Conservation (phyloP, 2,113 vertebrate species). For the Passer montanus region DNA sequence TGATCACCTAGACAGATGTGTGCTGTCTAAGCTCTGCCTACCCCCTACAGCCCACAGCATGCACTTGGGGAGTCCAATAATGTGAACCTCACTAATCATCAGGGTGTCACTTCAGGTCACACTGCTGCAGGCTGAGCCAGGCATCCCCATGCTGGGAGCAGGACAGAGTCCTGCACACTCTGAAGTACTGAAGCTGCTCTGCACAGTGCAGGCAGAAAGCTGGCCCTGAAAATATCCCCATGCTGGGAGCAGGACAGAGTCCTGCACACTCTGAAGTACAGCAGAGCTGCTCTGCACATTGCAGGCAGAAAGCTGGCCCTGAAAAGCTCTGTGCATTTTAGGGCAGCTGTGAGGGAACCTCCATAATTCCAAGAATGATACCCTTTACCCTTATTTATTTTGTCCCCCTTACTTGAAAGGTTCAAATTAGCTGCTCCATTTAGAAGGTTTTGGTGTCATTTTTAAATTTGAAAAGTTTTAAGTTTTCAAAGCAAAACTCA, state of each 20-base stretch:
- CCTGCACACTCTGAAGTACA: background rate
- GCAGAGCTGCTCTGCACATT: background rate
- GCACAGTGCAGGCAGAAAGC: background rate
- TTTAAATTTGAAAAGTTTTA: background rate
- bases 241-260: accelerated
- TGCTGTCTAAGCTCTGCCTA: background rate
- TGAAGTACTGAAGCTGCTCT: background rate
- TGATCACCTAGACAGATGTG: conserved; percentile 49
- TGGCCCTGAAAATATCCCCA: background rate
- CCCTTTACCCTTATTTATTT: background rate
- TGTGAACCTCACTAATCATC: conserved; percentile 7
- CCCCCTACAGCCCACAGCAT: background rate
- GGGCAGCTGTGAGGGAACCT: background rate
- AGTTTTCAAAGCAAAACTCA: background rate
- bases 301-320: background rate
- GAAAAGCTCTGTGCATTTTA: accelerated
- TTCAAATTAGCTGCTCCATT: background rate
- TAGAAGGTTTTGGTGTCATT: background rate
- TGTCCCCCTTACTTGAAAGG: background rate
- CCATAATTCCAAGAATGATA: background rate
- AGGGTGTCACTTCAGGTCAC: background rate
- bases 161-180: background rate
- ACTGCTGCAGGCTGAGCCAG: accelerated
- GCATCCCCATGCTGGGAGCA: accelerated
- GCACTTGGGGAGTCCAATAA: background rate